Evolutionary conservation across 2,113 vertebrate genomes (phyloP).

Genomic region (Perognathus longimembris): DNA sequence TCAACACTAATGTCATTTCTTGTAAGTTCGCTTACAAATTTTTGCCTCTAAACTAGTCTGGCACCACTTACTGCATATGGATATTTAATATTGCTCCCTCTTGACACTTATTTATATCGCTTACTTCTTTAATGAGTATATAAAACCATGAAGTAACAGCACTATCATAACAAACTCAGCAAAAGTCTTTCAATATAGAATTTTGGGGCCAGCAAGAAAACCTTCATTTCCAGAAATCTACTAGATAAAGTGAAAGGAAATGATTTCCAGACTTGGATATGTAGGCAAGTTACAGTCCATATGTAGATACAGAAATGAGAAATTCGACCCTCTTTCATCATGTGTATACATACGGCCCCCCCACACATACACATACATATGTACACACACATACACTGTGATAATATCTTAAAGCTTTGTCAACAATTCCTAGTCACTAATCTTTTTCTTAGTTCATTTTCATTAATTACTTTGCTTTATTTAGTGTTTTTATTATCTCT

Average conservation of each 20-base stretch:
- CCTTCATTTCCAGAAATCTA: neutral
- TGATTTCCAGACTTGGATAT: neutral
- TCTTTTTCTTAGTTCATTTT: neutral
- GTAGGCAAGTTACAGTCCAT: neutral
- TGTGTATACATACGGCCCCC: too few species aligned
- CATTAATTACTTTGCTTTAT: too few species aligned
- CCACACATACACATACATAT: too few species aligned
- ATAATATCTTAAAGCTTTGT: neutral
- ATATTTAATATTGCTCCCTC: neutral
- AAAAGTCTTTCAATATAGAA: neutral
- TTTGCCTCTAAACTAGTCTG: neutral
- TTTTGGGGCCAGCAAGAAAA: neutral
- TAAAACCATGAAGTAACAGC: neutral
- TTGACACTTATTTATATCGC: neutral
- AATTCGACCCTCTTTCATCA: too few species aligned
- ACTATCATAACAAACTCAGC: neutral
- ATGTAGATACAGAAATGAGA: too few species aligned
- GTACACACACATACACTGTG: too few species aligned
- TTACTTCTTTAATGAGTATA: neutral
- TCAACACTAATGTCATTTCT: neutral
- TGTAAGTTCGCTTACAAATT: too few species aligned
- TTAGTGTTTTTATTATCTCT: neutral
- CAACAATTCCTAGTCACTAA: neutral
- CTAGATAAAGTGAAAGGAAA: neutral
- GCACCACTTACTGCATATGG: neutral